Evolutionary conservation across 1,140 invertebrate species (phyloP).

Genomic region (Bombus soroeensis): DNA sequence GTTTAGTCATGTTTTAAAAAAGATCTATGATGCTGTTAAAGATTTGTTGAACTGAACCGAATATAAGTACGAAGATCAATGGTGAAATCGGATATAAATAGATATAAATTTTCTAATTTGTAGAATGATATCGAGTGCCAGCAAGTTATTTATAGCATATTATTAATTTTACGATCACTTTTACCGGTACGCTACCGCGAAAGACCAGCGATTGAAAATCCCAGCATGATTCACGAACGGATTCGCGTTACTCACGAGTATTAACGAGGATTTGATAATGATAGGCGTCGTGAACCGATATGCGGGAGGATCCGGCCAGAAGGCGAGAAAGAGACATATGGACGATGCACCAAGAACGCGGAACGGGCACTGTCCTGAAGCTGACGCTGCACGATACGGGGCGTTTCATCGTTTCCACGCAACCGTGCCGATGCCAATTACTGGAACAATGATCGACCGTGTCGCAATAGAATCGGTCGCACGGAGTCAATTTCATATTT

Average conservation of each 20-base stretch:
- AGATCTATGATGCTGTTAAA: too few species aligned
- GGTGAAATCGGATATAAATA: too few species aligned
- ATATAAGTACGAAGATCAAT: too few species aligned
- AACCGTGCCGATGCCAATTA: constrained; percentile 46
- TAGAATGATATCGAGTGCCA: background rate
- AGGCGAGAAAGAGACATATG: constrained; percentile 6
- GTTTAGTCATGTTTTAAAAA: too few species aligned
- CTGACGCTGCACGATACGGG: constrained; percentile 30
- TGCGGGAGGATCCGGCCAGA: background rate
- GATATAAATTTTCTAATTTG: background rate
- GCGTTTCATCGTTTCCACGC: constrained; percentile 44
- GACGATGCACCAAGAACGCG: constrained; percentile 40
- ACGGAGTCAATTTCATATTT: background rate
- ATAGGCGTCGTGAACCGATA: background rate
- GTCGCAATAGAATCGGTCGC: constrained; percentile 23
- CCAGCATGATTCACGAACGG: background rate
- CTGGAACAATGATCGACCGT: constrained; percentile 43
- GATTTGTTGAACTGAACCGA: too few species aligned
- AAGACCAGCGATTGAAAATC: background rate
- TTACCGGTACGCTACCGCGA: background rate
- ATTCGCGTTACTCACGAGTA: too few species aligned
- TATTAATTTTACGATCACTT: background rate
- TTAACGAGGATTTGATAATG: background rate
- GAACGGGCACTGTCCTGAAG: constrained; percentile 43
- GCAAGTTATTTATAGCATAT: background rate